Base-by-base conservation (phyloP, 2,888 invertebrate genomes). In the Eledona agricola region DNA sequence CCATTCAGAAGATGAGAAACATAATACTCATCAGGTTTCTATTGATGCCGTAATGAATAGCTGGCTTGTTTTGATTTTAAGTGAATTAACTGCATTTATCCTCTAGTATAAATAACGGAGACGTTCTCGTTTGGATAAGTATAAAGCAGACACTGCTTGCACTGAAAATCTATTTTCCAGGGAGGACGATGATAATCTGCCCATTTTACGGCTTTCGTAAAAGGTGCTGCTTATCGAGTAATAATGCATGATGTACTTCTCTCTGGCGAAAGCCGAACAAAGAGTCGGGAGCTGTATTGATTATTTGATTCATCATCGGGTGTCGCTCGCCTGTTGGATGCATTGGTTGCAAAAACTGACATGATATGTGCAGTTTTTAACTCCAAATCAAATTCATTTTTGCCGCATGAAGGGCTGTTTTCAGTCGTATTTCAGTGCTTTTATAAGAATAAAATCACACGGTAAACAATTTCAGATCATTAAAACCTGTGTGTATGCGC, bases 281-380 rank as follows among this genome's bases (percentile, higher is more conserved):
- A 57, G 53, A 57, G 51, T 45, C 50, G 53, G 38, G 57, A 45
- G 57, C 57, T 57, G 38, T 57, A 57, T 57, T 45, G 57, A 57
- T 57, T 57, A 57, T 57, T 57, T 53, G 47, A 56, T 56, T 49
- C 52, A 23, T 49, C 52, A 23, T 17, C 45, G 40, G 47, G 42
- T 46, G 40, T 38, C 52, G 46, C 46, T 40, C 20, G 47, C 34
- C 42, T 46, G 45, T 46, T 31, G 38, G 38, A 31, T 20, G 25
- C 37, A 22, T 26, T 31, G 37, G 37, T 31, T 29, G 31, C 45
- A 45, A 37, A 37, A 52, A 42, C 29, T 22, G 7, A n/a, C n/a
- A n/a, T n/a, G n/a, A n/a, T n/a, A n/a, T n/a, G n/a, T n/a, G n/a
- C n/a, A n/a, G n/a, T n/a, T n/a, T n/a, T n/a, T n/a, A n/a, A n/a